phyloP scores from a whole-genome alignment of 2,888 invertebrate species.

The Dryocosmus kuriphilus region DNA sequence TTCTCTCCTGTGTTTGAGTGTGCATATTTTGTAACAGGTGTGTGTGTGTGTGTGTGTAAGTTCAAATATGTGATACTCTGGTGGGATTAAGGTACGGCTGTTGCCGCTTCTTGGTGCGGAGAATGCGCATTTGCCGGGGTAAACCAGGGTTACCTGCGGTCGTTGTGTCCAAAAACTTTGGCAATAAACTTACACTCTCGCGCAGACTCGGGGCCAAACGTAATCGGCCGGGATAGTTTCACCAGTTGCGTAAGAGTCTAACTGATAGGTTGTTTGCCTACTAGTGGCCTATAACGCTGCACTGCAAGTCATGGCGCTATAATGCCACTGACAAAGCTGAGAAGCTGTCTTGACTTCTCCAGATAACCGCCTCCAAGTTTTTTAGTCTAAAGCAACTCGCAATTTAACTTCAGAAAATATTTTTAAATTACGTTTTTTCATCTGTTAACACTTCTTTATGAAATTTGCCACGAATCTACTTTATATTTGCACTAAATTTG shows the following conservation, averaged over 20 bases:
- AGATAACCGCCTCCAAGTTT: background rate
- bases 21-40: background rate
- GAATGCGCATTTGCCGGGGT: slow-evolving; percentile 50
- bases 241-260: slow-evolving; percentile 71
- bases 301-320: slow-evolving; percentile 30
- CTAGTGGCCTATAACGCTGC: slow-evolving; percentile 19
- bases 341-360: background rate
- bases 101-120: slow-evolving; percentile 51
- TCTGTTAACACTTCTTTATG: background rate
- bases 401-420: background rate
- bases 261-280: slow-evolving; percentile 49
- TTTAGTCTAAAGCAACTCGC: background rate
- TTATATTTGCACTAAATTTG: too few relatives aligned
- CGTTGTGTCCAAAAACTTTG: slow-evolving; percentile 78
- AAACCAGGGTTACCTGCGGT: slow-evolving; percentile 74
- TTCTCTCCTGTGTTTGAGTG: background rate
- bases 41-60: background rate
- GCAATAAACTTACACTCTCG: slow-evolving; percentile 76
- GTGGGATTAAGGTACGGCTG: slow-evolving; percentile 32
- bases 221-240: slow-evolving; percentile 73
- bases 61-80: background rate
- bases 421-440: background rate
- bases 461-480: background rate
- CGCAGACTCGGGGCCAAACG: slow-evolving; percentile 66
- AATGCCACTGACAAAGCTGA: slow-evolving; percentile 26